These are phyloP conservation scores for Stigmatopora argus DNA, from an alignment of 2,113 vertebrate genomes.

Conservation along the genomic window DNA sequence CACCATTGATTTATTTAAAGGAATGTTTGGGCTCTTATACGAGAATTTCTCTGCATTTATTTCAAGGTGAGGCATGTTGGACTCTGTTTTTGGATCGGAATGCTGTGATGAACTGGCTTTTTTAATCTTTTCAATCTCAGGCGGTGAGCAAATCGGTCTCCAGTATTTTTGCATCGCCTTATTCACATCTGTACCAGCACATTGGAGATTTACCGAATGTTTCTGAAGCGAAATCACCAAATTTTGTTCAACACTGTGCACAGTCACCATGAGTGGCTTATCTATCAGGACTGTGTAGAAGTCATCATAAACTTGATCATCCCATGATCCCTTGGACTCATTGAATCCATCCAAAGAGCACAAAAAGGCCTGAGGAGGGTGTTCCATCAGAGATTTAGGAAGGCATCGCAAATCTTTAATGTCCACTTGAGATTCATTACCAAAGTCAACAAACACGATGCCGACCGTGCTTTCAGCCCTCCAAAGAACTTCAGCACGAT, in stretches of 20 bases:
- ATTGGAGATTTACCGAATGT: constrained; percentile 69
- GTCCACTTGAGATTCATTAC: constrained; percentile 68
- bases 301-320: constrained; percentile 64
- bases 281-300: constrained; percentile 69
- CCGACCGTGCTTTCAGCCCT: constrained; percentile 28
- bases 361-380: constrained; percentile 76
- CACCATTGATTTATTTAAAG: constrained; percentile 48
- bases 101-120: neutral
- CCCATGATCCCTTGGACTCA: constrained; percentile 68
- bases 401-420: constrained; percentile 62
- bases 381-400: constrained; percentile 57
- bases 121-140: neutral
- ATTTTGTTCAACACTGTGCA: constrained; percentile 47
- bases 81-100: neutral
- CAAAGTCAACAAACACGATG: constrained; percentile 79
- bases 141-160: constrained; percentile 25
- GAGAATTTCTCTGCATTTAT: neutral
- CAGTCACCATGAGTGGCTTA: constrained; percentile 65
- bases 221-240: constrained; percentile 50
- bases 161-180: constrained; percentile 72
- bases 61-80: neutral
- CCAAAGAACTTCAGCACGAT: constrained; percentile 72
- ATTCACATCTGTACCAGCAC: constrained; percentile 63
- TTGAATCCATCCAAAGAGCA: constrained; percentile 76
- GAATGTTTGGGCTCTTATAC: constrained; percentile 60